Conservation (phyloP, 2,113 vertebrate genomes). For the Rhinopomastus cyanomelas region DNA sequence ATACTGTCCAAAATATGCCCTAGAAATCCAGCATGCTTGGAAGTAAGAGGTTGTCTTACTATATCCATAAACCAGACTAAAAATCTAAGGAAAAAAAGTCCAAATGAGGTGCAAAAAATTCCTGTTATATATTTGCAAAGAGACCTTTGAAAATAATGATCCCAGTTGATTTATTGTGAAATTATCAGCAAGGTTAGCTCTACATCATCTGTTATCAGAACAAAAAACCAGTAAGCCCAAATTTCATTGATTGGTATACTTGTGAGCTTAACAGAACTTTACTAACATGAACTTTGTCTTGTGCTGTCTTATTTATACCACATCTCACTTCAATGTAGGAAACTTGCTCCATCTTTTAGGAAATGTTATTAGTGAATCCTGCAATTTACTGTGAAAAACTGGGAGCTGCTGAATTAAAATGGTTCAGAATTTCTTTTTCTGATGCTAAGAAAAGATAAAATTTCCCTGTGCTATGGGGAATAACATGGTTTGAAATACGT, state of each 20-base stretch:
- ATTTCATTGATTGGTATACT: neutral
- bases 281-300: neutral
- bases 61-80: neutral
- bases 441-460: neutral
- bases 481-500: neutral
- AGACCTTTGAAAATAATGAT: neutral
- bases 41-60: neutral
- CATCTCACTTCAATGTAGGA: neutral
- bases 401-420: neutral
- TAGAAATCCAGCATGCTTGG: neutral
- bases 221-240: neutral
- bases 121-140: neutral
- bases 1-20: neutral
- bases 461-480: neutral
- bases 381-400: neutral
- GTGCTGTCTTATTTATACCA: neutral
- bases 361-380: neutral
- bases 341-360: neutral
- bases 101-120: neutral
- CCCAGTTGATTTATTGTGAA: neutral
- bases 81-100: neutral
- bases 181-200: neutral
- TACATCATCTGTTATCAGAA: neutral
- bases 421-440: neutral
- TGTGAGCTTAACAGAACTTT: neutral